Percentiles rank a stretch among this genome's conserved stretches.
These are phyloP conservation scores for Xanthostigma xanthostigma DNA, from an alignment of 2,888 invertebrate genomes.

Conservation along the genomic window DNA sequence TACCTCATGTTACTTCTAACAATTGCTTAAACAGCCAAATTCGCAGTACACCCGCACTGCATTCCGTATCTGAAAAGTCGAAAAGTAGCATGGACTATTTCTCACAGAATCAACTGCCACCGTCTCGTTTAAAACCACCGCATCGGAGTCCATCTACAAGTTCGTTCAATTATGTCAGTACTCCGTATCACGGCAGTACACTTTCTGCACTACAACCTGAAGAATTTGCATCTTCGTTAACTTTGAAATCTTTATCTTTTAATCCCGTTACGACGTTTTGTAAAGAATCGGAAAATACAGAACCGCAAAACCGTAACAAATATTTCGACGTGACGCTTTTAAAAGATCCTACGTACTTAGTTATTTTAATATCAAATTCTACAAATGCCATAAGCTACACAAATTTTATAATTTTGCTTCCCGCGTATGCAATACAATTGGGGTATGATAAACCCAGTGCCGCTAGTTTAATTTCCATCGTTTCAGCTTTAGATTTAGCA, in stretches of 20 bases:
- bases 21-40: conserved; percentile 33
- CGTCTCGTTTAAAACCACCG: conserved; percentile 31
- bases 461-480: conserved; percentile 61
- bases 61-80: conserved; percentile 53
- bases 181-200: conserved; percentile 75
- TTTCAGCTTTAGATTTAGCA: conserved; percentile 64
- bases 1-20: conserved; percentile 21
- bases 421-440: conserved; percentile 56
- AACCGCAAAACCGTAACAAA: conserved; percentile 32
- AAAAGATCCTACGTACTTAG: conserved; percentile 64
- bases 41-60: conserved; percentile 46
- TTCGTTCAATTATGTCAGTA: conserved; percentile 72
- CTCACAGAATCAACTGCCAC: conserved; percentile 19
- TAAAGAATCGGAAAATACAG: conserved; percentile 27
- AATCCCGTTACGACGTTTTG: conserved; percentile 32
- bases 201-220: conserved; percentile 59
- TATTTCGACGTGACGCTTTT: conserved; percentile 61
- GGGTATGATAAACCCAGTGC: conserved; percentile 56
- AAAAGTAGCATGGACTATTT: conserved; percentile 20
- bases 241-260: conserved; percentile 49
- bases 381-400: conserved; percentile 78
- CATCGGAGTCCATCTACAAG: conserved; percentile 61
- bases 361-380: conserved; percentile 70
- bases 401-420: conserved; percentile 69
- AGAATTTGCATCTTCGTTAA: conserved; percentile 64